Conservation (phyloP, 2,113 vertebrate species). For the Lipotes vexillifer region DNA sequence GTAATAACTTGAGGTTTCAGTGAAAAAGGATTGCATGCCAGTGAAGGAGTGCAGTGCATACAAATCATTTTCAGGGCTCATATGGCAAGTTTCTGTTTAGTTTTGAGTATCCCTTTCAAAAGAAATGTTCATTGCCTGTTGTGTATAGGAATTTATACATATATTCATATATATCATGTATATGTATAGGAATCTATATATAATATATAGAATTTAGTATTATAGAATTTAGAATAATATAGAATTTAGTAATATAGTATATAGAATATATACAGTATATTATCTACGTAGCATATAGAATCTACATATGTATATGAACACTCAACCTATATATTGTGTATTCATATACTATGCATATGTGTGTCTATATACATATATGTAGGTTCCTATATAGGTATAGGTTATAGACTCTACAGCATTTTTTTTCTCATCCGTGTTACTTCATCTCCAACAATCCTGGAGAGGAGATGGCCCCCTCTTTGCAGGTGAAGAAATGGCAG, state of each 20-base stretch:
- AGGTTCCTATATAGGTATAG: not conserved
- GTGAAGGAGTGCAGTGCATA: not conserved
- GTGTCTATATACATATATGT: not conserved
- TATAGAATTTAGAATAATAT: not conserved
- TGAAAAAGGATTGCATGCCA: not conserved
- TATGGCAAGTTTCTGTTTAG: not conserved
- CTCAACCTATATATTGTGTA: not conserved
- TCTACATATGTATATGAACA: not conserved
- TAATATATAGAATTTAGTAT: not conserved
- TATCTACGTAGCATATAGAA: not conserved
- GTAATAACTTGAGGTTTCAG: not conserved
- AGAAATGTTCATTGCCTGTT: not conserved
- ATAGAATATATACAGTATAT: not conserved
- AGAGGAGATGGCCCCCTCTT: not conserved
- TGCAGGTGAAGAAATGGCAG: not conserved
- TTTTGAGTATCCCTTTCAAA: not conserved
- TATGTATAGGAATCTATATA: not conserved
- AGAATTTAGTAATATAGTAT: not conserved
- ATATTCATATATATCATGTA: too few relatives aligned
- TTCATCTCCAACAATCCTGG: not conserved
- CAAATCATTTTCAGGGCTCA: not conserved
- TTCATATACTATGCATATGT: not conserved
- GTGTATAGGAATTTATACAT: not conserved
- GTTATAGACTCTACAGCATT: not conserved
- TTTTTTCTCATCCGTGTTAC: not conserved